Evolutionary conservation across 1,140 invertebrate species (phyloP).

Genomic region (Eriocheir sinensis): DNA sequence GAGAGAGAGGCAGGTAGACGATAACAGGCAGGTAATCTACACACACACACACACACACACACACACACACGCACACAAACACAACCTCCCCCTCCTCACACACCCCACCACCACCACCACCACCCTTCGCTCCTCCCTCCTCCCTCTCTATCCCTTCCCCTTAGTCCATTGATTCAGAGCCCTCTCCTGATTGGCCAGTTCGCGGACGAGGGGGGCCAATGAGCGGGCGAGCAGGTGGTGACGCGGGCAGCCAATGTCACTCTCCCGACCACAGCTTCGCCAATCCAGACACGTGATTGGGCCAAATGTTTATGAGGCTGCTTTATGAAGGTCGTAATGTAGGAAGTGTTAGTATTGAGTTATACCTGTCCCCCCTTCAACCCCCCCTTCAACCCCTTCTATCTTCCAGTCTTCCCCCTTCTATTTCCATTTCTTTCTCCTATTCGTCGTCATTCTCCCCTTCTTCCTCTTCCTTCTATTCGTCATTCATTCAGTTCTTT

Average conservation of each 20-base stretch:
- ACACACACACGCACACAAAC: too few relatives aligned
- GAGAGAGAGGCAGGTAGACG: neutral
- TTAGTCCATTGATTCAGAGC: slow-evolving; percentile 51
- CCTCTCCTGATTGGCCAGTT: slow-evolving; percentile 34
- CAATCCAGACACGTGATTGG: slow-evolving; percentile 37
- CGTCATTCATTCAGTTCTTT: neutral
- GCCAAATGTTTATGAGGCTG: slow-evolving; percentile 44
- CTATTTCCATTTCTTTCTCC: neutral
- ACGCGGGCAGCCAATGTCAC: slow-evolving; percentile 44
- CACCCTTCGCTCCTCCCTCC: neutral
- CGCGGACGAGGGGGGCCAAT: slow-evolving; percentile 43
- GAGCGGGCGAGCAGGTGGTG: slow-evolving; percentile 55
- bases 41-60: neutral
- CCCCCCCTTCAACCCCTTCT: neutral
- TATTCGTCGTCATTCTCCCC: too few relatives aligned
- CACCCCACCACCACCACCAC: too few relatives aligned
- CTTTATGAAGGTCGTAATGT: slow-evolving; percentile 56
- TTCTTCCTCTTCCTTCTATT: neutral
- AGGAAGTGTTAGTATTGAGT: slow-evolving; percentile 53
- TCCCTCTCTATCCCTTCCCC: neutral
- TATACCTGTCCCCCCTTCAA: neutral
- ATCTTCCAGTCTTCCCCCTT: neutral
- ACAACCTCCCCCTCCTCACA: too few relatives aligned
- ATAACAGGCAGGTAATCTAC: neutral
- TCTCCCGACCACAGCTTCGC: neutral